Conservation (phyloP, 2,113 vertebrate species). For the Lonchura striata region DNA sequence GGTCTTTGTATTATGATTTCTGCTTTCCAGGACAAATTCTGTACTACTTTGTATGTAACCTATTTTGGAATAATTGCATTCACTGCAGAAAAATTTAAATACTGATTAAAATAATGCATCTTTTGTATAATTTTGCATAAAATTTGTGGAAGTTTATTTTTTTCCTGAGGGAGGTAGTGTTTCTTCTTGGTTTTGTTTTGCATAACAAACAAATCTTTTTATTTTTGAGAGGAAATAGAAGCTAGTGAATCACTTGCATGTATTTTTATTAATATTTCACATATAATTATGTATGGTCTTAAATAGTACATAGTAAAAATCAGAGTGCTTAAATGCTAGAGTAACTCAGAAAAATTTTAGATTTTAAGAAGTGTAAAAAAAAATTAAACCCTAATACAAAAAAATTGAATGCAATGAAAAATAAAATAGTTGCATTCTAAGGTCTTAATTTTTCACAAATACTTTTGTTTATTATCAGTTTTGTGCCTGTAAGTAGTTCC, state of each 20-base stretch:
- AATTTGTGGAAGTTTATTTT: background rate
- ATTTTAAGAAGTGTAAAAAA: background rate
- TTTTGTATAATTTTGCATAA: background rate
- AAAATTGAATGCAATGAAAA: background rate
- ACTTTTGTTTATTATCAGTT: background rate
- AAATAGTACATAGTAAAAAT: background rate
- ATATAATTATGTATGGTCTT: background rate
- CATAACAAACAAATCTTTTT: background rate
- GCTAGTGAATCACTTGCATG: background rate
- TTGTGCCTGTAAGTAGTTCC: background rate
- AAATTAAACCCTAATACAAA: background rate
- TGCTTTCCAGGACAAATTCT: background rate
- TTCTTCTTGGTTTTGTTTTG: background rate
- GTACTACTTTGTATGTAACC: background rate
- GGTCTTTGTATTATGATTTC: background rate
- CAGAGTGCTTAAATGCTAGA: background rate
- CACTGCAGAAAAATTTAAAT: background rate
- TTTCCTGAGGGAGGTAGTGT: rapidly evolving
- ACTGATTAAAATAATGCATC: background rate
- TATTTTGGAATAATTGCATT: background rate
- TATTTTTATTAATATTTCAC: background rate
- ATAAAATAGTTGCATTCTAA: background rate
- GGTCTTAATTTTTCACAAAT: background rate
- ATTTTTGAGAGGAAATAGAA: background rate
- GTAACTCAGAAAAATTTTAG: background rate